Evolutionary conservation across 2,797 vertebrate genomes (phyloP), one percentile per base, ranked within the genome.

Genomic region (Malacoctenus gilli): DNA sequence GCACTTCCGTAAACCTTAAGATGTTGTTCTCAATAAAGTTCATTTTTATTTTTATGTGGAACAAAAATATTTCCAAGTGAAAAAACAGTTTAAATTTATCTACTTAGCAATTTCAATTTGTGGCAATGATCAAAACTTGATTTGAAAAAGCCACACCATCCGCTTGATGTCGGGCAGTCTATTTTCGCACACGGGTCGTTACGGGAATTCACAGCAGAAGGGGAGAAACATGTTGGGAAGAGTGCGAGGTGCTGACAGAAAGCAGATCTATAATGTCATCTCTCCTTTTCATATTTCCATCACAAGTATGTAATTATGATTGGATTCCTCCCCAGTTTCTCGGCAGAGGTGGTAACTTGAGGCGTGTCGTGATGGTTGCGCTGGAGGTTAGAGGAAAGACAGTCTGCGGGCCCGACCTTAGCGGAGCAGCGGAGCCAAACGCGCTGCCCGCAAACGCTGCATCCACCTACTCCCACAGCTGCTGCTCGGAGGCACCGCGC

Each of bases 271-370:
- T 89, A 89, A 86, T 78, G 80, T 80, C 84, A 84, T 86, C 68
- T 84, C 71, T 78, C 75, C 81, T 83, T 85, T 86, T 87, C 77
- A 80, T 83, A 87, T 89, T 90, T 89, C 85, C 83, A 82, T 85
- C 80, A 82, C 82, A 79, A 76, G 83, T 84, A 89, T 83, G 74
- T 80, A 89, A 85, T 89, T 88, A 89, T 88, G 87, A 90, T 89
- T 87, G 84, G 80, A 88, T 90, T 90, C 82, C 71, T 81, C 61
- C 75, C 69, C 59, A 43, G 74, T 84, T 90, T 90, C 88, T 87
- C 87, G 85, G 83, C 83, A 86, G 83, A 78, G 68, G 77, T 63
- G 80, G 85, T 91, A 90, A 90, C 78, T 77, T 71, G 87, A 89
- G 72, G 83, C 85, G 82, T 39, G 58, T 83, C 86, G 74, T 56